Percentiles rank a stretch among this genome's conserved stretches.
Evolutionary conservation across 2,113 vertebrate genomes (phyloP).

Genomic region (Equus przewalskii): DNA sequence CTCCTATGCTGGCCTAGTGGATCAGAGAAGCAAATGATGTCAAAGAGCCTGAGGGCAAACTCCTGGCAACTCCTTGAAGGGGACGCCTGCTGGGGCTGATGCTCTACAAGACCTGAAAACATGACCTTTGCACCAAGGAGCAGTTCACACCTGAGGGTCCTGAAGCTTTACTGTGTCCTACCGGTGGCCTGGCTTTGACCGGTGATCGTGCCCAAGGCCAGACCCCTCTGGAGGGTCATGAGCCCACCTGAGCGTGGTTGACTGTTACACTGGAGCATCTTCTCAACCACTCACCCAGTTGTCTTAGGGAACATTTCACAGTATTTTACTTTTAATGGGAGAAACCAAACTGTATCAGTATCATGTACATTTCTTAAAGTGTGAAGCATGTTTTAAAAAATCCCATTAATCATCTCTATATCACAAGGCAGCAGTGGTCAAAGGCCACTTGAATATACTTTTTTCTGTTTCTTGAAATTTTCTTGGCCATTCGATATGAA

Average conservation of each 20-base stretch:
- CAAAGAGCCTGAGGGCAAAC: neutral
- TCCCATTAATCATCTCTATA: neutral
- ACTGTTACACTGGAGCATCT: too few species aligned
- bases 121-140: neutral
- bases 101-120: neutral
- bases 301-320: neutral
- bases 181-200: neutral
- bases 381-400: neutral
- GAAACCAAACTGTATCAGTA: neutral
- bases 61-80: neutral
- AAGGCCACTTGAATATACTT: neutral
- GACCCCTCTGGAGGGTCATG: neutral
- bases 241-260: neutral
- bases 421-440: neutral
- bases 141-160: neutral
- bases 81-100: too few species aligned
- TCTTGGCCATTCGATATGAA: slow-evolving; percentile 10
- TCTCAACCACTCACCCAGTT: neutral
- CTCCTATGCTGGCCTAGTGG: neutral
- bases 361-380: neutral
- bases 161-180: neutral
- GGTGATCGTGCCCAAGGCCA: rapidly evolving
- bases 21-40: neutral
- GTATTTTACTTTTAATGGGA: neutral
- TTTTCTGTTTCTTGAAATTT: neutral